Base-by-base conservation (phyloP, 2,797 vertebrate genomes). In the Trachurus trachurus region DNA sequence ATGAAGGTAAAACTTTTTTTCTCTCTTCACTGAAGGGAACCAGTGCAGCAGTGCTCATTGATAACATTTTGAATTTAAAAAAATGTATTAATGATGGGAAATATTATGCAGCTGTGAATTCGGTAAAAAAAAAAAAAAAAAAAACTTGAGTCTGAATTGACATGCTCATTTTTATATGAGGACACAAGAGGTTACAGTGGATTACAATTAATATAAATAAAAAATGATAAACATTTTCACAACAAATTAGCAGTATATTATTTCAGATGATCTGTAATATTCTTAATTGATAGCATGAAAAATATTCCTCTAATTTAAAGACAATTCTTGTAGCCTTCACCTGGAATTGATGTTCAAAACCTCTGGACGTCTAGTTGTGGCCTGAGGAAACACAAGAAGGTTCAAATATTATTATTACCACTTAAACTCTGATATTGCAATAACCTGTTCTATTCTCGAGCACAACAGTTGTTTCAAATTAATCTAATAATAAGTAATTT, bases 181-280 rank as follows among this genome's bases (percentile, higher is more conserved):
- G 10, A 4, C 16, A 78, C 3, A 74, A 11, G 7, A 58, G 0
- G n/a, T 4, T 26, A 19, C 19, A 76, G 11, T 57, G 0, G 50
- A 60, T 62, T 59, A 80, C 9, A 82, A 17, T 50, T 9, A 37
- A 59, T 19, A 69, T 66, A 72, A 83, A 81, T 76, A 81, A 74
- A 71, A 59, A 77, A 19, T 66, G 0, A 68, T 69, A 76, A 76
- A 83, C 77, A 71, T 56, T 7, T 50, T 7, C 75, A 72, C 12
- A 66, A 52, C 37, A 57, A 45, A 65, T 58, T 37, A 29, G 9
- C 31, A 34, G 9, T 53, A 56, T 40, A 70, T 61, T 31, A 56
- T 26, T 31, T 54, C 2, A 66, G 49, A 12, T 66, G 22, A 75
- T 64, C 2, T 29, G 8, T 44, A 26, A 6, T 26, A 17, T 66